phyloP scores from a whole-genome alignment of 2,888 invertebrate species.

The Nymphalis urticae region DNA sequence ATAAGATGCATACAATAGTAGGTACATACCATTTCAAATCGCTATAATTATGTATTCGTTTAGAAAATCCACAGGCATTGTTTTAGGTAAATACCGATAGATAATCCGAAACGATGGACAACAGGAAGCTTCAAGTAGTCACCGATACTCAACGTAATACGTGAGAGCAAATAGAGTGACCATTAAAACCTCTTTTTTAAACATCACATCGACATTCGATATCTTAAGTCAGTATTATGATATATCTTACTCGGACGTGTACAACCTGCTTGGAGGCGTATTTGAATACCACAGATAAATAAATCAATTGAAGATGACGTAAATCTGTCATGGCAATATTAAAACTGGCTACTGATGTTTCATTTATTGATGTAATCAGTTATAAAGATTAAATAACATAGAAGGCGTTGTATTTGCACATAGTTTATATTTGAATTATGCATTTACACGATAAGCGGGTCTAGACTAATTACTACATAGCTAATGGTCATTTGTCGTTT shows the following conservation, averaged over 20 bases:
- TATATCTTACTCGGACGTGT: constrained; percentile 16
- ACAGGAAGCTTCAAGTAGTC: constrained; percentile 57
- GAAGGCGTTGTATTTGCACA: not conserved
- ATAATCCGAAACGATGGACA: constrained; percentile 37
- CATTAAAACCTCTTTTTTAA: constrained; percentile 39
- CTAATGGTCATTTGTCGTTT: too few relatives aligned
- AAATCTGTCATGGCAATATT: constrained; percentile 8
- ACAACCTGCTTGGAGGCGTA: constrained; percentile 22
- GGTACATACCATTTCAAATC: too few relatives aligned
- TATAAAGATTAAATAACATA: not conserved
- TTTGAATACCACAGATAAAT: constrained; percentile 28
- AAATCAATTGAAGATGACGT: constrained; percentile 12
- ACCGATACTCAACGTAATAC: constrained; percentile 40
- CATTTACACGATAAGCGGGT: too few relatives aligned
- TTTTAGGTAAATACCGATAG: constrained; percentile 16
- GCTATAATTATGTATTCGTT: too few relatives aligned
- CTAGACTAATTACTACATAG: not conserved
- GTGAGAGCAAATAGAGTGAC: constrained; percentile 45
- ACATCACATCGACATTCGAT: constrained; percentile 37
- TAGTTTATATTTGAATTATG: too few relatives aligned
- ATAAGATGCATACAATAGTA: too few relatives aligned
- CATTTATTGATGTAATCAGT: not conserved
- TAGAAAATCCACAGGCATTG: not conserved
- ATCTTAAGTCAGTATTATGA: constrained; percentile 33
- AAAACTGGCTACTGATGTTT: constrained; percentile 5